Base-by-base conservation (phyloP, 2,113 vertebrate species). In the Myocastor coypus region DNA sequence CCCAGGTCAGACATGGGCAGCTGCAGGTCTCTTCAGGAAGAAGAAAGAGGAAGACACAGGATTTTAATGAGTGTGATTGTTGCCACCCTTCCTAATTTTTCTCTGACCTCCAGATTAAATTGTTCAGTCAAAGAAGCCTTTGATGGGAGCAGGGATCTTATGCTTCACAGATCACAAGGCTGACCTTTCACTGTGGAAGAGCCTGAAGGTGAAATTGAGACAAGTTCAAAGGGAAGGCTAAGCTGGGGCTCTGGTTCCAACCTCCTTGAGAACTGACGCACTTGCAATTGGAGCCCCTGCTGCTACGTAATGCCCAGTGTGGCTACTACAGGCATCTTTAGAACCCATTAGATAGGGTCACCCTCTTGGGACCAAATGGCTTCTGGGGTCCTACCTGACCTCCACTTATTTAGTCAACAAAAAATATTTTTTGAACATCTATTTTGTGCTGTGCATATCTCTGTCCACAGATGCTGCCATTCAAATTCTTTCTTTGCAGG, bases 161-260 rank as follows among this genome's bases (percentile, higher is more conserved):
- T 19, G 6, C 40, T 91, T 96, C 91, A 89, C 63, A 91, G 94
- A 85, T 82, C 26, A 81, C 92, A 96, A 64, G 75, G 22, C 4
- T 95, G 87, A 73, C 83, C 66, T 95, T 97, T 46, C n/a, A n/a
- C 86, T 78, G 85, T 55, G 90, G 95, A 95, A 89, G 82, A 34
- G 57, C 95, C 61, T 37, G 63, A 22, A 91, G 89, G 89, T 90
- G 94, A 97, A 97, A 97, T 46, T 34, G 93, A 94, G 91, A 3
- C 32, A 78, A 77, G 46, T 96, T 96, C 96, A 97, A 96, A 97
- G 94, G 59, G 13, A 96, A 89, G 40, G 71, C 90, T 85, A 50
- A 63, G 17, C 77, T 78, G 5, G 80, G n/a, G 86, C 61, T 28
- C 30, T 94, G 61, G 71, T 32, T 87, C 77, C 85, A 20, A n/a